Base-by-base conservation (phyloP, 2,113 vertebrate species). In the Cygnus atratus region DNA sequence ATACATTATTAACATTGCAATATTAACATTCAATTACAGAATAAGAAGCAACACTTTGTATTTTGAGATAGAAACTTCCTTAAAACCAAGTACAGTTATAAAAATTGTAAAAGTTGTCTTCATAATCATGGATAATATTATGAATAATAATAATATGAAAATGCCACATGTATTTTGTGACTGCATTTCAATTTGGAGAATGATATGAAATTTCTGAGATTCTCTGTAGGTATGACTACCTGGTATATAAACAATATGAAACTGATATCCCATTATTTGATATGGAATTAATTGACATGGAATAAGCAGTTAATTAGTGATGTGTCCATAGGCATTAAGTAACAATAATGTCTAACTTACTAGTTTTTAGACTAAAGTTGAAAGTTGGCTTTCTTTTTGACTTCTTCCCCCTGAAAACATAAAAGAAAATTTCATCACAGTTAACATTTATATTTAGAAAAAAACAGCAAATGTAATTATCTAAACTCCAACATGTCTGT, bases 1-100 rank as follows among this genome's bases (percentile, higher is more conserved):
- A 91, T 95, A 68, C 48, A 85, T 95, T 95, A 91, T 94, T 95
- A 89, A 76, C 41, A 46, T 48, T 48, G 46, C 46, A 48, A 48
- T 48, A 48, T 48, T 44, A 39, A 8, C 43, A 93, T 95, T 89
- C 44, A 79, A 82, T 90, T 87, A 84, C 44, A 73, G 73, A 84
- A 78, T 55, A 59, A 68, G 81, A 84, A 88, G 15, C 7, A 62
- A 88, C 54, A 70, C 74, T 82, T 90, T 58, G 9, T 62, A 73
- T 82, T 88, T 96, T 73, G 68, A 94, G 91, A 82, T 28, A 84
- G 54, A 88, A 92, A 22, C 39, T 37, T 33, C 35, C n/a, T 87
- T 44, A 84, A 18, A 84, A 13, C 9, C 61, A 88, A 75, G 57
- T 72, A 78, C 31, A 46, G 46, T 66, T 41, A 44, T 11, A 75